phyloP scores from a whole-genome alignment of 2,797 vertebrate species.

The Meriones psammophilus region DNA sequence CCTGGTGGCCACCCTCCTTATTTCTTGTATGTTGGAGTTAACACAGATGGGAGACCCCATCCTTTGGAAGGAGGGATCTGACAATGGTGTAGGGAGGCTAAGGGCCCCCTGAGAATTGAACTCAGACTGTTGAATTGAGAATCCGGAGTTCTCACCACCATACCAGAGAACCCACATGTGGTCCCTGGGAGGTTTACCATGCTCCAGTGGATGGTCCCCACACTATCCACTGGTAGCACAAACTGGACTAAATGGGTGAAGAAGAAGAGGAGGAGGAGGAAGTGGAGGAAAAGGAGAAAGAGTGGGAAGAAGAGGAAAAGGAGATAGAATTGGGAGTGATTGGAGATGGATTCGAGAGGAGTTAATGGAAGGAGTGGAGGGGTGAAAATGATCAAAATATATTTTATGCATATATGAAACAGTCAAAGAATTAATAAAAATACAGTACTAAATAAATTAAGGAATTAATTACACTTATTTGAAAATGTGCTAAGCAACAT shows the following conservation, averaged over 20 bases:
- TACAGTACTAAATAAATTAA: neutral
- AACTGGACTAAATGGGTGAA: neutral
- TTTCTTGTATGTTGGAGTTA: neutral
- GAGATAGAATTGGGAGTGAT: neutral
- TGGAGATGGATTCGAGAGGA: neutral
- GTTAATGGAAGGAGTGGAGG: neutral
- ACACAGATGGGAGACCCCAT: neutral
- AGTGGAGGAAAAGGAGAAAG: neutral
- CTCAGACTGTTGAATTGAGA: neutral
- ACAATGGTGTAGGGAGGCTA: neutral
- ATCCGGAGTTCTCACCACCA: neutral
- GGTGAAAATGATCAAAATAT: neutral
- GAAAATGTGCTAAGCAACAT: neutral
- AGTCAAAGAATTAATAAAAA: neutral
- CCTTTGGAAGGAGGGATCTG: neutral
- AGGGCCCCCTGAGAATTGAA: neutral
- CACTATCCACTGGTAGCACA: too few relatives aligned
- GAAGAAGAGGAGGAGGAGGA: neutral
- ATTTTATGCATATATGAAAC: neutral
- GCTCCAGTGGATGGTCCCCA: too few relatives aligned
- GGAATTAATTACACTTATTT: neutral
- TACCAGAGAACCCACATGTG: neutral
- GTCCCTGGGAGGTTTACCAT: too few relatives aligned
- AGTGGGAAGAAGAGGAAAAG: neutral
- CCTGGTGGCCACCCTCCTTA: neutral